Conservation (phyloP, 2,113 vertebrate species). For the Lonchura striata region DNA sequence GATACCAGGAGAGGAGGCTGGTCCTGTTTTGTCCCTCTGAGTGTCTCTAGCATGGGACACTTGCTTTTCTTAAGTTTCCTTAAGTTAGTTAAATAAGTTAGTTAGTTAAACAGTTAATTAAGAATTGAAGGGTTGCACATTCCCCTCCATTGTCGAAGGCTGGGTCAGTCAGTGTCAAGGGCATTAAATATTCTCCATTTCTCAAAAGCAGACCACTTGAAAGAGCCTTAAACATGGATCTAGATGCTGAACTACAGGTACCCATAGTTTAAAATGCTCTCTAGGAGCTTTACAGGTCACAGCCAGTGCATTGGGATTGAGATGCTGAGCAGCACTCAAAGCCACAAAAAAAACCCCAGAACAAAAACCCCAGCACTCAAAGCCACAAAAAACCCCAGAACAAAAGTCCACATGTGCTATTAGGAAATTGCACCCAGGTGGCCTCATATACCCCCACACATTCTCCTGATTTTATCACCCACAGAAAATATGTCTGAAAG, state of each 20-base stretch:
- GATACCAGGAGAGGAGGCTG: rapidly evolving
- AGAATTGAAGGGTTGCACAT: background rate
- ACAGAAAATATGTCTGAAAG: conserved; percentile 31
- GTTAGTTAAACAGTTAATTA: background rate
- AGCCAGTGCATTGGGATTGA: background rate
- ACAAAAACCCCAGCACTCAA: background rate
- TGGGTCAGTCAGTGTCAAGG: background rate
- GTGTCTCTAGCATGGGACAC: background rate
- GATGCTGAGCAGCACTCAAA: background rate
- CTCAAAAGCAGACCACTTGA: background rate
- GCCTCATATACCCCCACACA: conserved; percentile 10
- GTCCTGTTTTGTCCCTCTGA: background rate
- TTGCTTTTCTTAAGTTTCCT: background rate
- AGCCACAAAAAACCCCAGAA: background rate
- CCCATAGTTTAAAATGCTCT: background rate
- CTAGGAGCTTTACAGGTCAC: background rate
- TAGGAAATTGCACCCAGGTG: background rate
- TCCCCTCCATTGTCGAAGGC: background rate
- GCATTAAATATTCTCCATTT: background rate
- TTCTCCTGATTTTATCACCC: conserved; percentile 33
- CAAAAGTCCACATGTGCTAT: background rate
- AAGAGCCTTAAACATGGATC: background rate
- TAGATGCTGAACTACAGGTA: background rate
- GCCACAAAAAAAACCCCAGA: background rate
- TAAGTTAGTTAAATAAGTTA: too few species aligned